A percentile compares a stretch with the other conserved stretches of the same genome.
These are phyloP conservation scores for Apoda limacodes DNA, from an alignment of 2,888 invertebrate genomes.

Conservation along the genomic window DNA sequence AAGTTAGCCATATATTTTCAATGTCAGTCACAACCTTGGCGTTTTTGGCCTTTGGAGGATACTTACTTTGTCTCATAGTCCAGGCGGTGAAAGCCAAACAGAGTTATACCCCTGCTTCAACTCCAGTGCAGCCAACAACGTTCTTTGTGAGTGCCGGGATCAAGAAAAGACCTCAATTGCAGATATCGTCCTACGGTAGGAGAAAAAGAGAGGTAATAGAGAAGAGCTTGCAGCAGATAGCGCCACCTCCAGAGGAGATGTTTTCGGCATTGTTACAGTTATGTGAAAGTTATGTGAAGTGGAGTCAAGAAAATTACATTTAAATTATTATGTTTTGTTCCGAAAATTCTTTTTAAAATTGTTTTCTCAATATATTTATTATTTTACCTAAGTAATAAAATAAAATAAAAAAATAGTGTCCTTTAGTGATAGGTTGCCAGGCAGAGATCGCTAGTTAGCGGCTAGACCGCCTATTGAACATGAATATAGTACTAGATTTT, in stretches of 20 bases:
- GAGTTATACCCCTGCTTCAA: conserved; percentile 31
- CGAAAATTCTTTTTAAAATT: neutral
- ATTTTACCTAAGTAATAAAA: no score
- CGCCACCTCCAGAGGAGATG: conserved; percentile 53
- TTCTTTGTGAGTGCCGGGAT: conserved; percentile 49
- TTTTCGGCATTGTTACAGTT: conserved; percentile 61
- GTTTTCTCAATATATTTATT: neutral
- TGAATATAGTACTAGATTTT: no score
- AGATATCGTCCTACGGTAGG: conserved; percentile 49
- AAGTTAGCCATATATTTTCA: conserved; percentile 81
- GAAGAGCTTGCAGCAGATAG: conserved; percentile 28
- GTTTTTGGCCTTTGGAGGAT: conserved; percentile 88
- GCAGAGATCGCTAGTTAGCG: no score
- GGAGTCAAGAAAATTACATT: conserved; percentile 33
- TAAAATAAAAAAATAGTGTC: no score
- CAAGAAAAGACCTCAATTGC: conserved; percentile 53
- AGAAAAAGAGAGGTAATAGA: conserved; percentile 26
- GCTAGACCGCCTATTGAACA: no score
- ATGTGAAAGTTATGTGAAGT: conserved; percentile 69
- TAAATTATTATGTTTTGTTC: neutral
- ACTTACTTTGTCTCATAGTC: conserved; percentile 81
- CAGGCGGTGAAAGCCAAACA: conserved; percentile 79
- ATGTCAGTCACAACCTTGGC: conserved; percentile 82
- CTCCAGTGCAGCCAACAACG: conserved; percentile 36
- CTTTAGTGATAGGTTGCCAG: no score